Base-by-base conservation (phyloP, 2,888 invertebrate genomes). In the Oxyteleia sp. region DNA sequence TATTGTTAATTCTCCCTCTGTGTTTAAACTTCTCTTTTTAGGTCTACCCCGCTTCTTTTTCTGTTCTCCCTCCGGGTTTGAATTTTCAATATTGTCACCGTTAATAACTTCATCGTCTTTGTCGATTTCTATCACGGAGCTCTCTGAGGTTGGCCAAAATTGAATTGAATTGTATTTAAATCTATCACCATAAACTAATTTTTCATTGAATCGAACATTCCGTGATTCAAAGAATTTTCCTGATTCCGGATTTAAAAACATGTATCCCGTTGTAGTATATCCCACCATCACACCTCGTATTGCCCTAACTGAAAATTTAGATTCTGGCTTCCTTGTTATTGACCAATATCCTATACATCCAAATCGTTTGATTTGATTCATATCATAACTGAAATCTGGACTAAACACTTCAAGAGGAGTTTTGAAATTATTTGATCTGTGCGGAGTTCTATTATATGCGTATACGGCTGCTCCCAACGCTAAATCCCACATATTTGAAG, bases 91-190 rank as follows among this genome's bases (percentile, higher is more conserved):
- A 10, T 32, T 32, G 32, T 32, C 10, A 8, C 1, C 32, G 32
- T 32, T 32, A 32, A 8, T 8, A 32, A 10, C 8, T 8, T 32
- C 32, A 32, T 32, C 32, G 4, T 32, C 10, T 32, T 32, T 32
- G 2, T 26, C 26, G 2, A 26, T 26, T 26, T 26, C 26, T 26
- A 26, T 26, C 5, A 26, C 26, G 5, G 26, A 26, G 38, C 38
- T 72, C 61, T 53, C 72, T 43, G 74, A 49, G 41, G 26, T 26
- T 13, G 49, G 20, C 32, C 49, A 51, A 32, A 55, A 51, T 71
- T 38, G 38, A 18, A 69, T 69, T 59, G 16, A 45, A 20, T 59
- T 8, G 16, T 66, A 59, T 74, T 35, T 64, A 80, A 82, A 78
- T 2, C 47, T 53, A 13, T 86, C 74, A 23, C 80, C 79, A 59